phyloP scores from a whole-genome alignment of 2,113 vertebrate species.

The Nothoprocta pentlandii region DNA sequence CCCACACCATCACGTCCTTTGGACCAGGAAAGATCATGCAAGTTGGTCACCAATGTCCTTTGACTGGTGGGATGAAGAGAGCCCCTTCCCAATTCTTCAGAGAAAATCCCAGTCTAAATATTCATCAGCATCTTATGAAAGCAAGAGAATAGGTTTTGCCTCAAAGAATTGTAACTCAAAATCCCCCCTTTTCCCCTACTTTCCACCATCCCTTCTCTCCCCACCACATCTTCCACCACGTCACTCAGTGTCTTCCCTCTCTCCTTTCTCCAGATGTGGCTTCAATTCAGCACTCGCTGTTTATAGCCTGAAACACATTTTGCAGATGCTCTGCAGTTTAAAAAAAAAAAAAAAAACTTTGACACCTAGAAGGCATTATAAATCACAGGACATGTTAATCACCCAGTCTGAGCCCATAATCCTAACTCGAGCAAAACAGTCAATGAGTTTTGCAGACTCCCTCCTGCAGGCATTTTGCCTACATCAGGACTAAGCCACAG shows the following conservation, averaged over 20 bases:
- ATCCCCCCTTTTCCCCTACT: too few species aligned
- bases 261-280: background rate
- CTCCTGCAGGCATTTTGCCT: conserved; percentile 12
- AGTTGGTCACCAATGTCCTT: background rate
- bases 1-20: background rate
- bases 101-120: background rate
- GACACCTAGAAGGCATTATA: conserved; percentile 33
- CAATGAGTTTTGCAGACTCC: conserved; percentile 59
- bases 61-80: background rate
- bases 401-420: conserved; percentile 68
- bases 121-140: background rate
- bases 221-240: too few species aligned
- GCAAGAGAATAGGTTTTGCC: background rate
- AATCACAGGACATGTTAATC: conserved; percentile 25
- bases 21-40: background rate
- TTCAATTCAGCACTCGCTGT: background rate
- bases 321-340: conserved; percentile 48
- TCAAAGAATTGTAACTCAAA: fast-evolving
- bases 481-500: background rate
- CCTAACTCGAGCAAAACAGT: background rate
- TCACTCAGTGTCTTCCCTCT: background rate
- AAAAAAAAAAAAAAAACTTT: conserved; percentile 16
- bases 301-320: background rate
- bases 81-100: background rate
- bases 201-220: too few species aligned